Evolutionary conservation across 1,140 invertebrate species (phyloP).

Genomic region (Himalopsyche phryganea): DNA sequence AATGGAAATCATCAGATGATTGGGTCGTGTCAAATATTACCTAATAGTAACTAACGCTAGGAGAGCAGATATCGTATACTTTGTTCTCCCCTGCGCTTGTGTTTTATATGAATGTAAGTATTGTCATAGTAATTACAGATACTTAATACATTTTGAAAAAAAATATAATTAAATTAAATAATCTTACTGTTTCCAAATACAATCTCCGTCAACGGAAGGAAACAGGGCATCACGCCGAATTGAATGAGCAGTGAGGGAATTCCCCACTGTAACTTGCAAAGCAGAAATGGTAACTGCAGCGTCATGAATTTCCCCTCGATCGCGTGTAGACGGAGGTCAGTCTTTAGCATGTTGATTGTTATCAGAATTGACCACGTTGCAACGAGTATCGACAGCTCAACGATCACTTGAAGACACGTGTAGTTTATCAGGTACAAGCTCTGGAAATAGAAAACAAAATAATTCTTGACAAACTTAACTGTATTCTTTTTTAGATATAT

Average conservation of each 20-base stretch:
- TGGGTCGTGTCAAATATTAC: too few species aligned
- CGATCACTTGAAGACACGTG: background rate
- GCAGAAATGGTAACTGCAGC: background rate
- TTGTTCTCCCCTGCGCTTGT: too few species aligned
- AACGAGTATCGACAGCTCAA: background rate
- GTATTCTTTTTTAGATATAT: too few species aligned
- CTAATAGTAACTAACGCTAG: too few species aligned
- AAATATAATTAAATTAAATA: background rate
- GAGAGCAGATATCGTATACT: too few species aligned
- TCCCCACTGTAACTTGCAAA: background rate
- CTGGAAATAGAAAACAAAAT: background rate
- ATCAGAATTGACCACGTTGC: slow-evolving; percentile 7
- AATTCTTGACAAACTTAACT: too few species aligned
- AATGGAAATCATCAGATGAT: too few species aligned
- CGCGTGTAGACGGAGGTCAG: background rate
- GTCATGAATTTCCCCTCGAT: slow-evolving; percentile 5
- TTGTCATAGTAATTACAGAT: too few species aligned
- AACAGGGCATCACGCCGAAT: background rate
- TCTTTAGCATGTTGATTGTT: background rate
- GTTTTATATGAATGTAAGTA: too few species aligned
- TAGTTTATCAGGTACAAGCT: background rate
- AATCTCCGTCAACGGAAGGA: background rate
- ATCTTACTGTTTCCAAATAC: slow-evolving; percentile 8
- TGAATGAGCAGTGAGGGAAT: background rate
- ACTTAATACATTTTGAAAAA: too few species aligned